Percentiles rank a stretch among this genome's conserved stretches.
These are phyloP conservation scores for Melolontha melolontha DNA, from an alignment of 2,888 invertebrate species.

Conservation along the genomic window DNA sequence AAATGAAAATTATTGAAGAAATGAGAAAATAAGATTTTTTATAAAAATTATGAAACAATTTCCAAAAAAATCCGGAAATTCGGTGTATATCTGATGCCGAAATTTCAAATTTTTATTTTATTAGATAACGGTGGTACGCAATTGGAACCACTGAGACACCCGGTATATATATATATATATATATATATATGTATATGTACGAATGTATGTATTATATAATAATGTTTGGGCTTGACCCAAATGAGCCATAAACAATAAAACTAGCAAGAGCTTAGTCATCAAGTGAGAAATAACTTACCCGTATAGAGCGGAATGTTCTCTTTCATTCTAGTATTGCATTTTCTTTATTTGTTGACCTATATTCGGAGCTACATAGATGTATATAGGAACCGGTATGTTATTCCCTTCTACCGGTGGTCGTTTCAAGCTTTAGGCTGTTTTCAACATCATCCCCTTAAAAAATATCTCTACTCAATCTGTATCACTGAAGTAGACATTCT, in stretches of 20 bases:
- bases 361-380: constrained; percentile 3
- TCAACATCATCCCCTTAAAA: constrained; percentile 30
- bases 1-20: no score
- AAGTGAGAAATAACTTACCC: constrained; percentile 13
- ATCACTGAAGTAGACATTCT: constrained; percentile 20
- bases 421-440: constrained; percentile 30
- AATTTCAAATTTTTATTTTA: no score
- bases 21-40: no score
- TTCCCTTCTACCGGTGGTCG: constrained; percentile 16
- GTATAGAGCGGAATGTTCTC: neutral
- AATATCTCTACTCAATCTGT: constrained; percentile 37
- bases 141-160: no score
- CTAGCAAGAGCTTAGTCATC: neutral
- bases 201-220: neutral
- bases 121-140: no score
- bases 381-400: constrained; percentile 15
- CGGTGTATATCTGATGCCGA: no score
- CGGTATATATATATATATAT: no score
- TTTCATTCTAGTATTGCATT: constrained; percentile 10
- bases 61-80: no score
- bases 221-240: neutral
- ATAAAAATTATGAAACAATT: no score
- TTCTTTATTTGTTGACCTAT: constrained; percentile 22
- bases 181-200: no score
- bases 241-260: constrained; percentile 12